These are phyloP conservation scores for Numenius phaeopus DNA, from an alignment of 2,797 vertebrate genomes.

Conservation along the genomic window DNA sequence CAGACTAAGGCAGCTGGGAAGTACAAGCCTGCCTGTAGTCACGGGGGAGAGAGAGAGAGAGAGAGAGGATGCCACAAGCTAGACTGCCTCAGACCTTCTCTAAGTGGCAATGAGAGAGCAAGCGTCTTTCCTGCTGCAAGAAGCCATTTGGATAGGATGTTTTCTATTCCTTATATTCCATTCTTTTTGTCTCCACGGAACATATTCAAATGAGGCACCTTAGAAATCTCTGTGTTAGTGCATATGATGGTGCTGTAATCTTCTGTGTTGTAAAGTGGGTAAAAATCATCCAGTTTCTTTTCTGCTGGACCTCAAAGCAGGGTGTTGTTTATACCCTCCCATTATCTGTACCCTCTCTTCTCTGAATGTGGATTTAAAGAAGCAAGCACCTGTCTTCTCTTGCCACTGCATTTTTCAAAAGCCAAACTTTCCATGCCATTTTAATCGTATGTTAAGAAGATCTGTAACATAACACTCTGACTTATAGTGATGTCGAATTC, in stretches of 20 bases:
- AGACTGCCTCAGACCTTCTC: constrained; percentile 78
- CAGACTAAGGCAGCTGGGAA: constrained; percentile 83
- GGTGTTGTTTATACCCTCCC: constrained; percentile 82
- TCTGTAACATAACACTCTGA: constrained; percentile 66
- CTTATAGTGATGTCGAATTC: constrained; percentile 78
- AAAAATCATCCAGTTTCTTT: constrained; percentile 80
- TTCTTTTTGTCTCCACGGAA: constrained; percentile 81
- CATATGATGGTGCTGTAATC: constrained; percentile 81
- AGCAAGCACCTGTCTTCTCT: constrained; percentile 76
- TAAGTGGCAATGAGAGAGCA: constrained; percentile 78
- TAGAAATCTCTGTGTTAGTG: constrained; percentile 80
- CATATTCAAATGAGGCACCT: constrained; percentile 90
- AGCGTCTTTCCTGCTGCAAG: constrained; percentile 75
- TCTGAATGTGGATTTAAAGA: constrained; percentile 84
- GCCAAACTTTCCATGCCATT: constrained; percentile 81
- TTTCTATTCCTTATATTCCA: constrained; percentile 77
- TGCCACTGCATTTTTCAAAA: constrained; percentile 65
- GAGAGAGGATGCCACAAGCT: constrained; percentile 72
- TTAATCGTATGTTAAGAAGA: constrained; percentile 65
- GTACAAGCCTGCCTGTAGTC: constrained; percentile 78
- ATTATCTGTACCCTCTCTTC: constrained; percentile 75
- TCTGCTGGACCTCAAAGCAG: constrained; percentile 84
- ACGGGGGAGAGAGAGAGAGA: constrained; percentile 61
- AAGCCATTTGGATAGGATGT: constrained; percentile 81
- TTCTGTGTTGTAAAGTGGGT: constrained; percentile 86